A percentile compares a stretch with the other conserved stretches of the same genome.
phyloP scores from a whole-genome alignment of 2,113 vertebrate genomes.

The Carassius auratus region DNA sequence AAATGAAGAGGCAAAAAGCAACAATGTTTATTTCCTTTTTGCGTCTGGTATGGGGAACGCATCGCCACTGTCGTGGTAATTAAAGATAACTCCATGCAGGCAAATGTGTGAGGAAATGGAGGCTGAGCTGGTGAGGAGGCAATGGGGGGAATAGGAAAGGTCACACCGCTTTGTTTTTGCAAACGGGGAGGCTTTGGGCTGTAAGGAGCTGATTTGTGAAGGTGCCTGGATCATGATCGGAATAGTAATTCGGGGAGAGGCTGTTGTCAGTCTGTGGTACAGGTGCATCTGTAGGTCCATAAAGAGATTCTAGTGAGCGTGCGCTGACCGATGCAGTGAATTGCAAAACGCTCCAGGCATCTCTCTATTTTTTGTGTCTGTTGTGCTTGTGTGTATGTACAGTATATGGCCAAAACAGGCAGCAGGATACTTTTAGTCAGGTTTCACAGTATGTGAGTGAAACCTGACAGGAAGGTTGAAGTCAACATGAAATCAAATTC shows the following conservation, averaged over 20 bases:
- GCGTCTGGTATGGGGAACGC: constrained; percentile 11
- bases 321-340: background rate
- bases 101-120: constrained; percentile 53
- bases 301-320: background rate
- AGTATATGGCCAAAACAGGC: background rate
- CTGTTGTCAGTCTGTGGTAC: constrained; percentile 38
- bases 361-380: background rate
- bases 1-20: constrained; percentile 27
- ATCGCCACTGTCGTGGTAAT: constrained; percentile 34
- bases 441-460: background rate
- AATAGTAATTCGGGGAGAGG: constrained; percentile 42
- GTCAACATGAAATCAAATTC: background rate
- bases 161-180: constrained; percentile 53
- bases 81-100: constrained; percentile 39
- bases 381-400: background rate
- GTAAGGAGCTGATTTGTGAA: constrained; percentile 51
- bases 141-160: constrained; percentile 38
- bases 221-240: constrained; percentile 36
- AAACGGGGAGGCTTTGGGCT: constrained; percentile 42
- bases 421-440: background rate
- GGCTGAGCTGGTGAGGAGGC: constrained; percentile 32
- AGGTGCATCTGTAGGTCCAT: constrained; percentile 20
- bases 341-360: background rate
- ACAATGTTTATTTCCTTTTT: constrained; percentile 39
- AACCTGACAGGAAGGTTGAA: background rate